Base-by-base conservation (phyloP, 2,113 vertebrate genomes). In the Pungitius pungitius region DNA sequence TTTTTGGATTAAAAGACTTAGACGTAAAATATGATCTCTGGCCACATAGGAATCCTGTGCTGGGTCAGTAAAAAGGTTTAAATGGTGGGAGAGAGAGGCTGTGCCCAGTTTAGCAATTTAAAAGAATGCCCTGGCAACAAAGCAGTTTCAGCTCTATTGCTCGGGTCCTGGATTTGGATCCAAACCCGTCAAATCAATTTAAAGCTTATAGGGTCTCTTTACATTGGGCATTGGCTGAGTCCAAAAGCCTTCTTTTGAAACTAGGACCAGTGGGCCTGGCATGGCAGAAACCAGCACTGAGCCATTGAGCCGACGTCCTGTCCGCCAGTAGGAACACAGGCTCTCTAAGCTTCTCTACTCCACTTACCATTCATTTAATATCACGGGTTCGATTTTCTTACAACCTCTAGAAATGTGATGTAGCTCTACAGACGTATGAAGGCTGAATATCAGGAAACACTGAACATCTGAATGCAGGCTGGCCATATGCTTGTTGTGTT, bases 401-500 rank as follows among this genome's bases (percentile, higher is more conserved):
- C 11, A 20, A 39, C 27, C 18, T 18, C 47, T 62, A 5, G 39
- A 39, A 40, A 20, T 27, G 6, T 62, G 20, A 33, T 24, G n/a
- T 30, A 15, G 40, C 8, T 27, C 27, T 15, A 7, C 30, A n/a
- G 39, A 66, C 35, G 2, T 27, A 10, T 20, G 22, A 7, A 67
- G 73, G 13, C 6, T 75, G 39, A 61, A 18, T 42, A 18, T 52
- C 54, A 42, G 13, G 6, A 42, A 66, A 15, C 17, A 17, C 37
- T 47, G 26, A 56, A 51, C 33, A 18, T 49, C 62, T 24, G 61
- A 49, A 55, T 63, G 51, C 55, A 47, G 60, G 72, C 54, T 15
- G 27, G 62, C 55, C 77, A 78, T 75, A 73, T 83, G 82, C 72
- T 65, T 18, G 56, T 39, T 18, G 54, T 70, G 79, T 64, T 81